These are phyloP conservation scores for Psammodynastes pulverulentus DNA, from an alignment of 2,113 vertebrate genomes.

Conservation along the genomic window DNA sequence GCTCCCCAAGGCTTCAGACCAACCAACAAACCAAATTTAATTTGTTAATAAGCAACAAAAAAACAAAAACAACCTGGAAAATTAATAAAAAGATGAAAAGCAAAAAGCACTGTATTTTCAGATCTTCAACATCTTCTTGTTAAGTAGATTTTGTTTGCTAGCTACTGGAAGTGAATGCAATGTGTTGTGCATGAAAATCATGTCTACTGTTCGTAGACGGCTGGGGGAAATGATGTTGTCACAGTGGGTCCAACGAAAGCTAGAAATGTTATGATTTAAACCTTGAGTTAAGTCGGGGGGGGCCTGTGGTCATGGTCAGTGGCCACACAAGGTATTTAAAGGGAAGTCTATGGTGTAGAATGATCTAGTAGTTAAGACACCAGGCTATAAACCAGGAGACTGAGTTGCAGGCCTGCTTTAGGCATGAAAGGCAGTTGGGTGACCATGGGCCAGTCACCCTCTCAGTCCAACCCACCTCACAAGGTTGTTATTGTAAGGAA, in stretches of 20 bases:
- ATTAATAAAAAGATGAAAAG: neutral
- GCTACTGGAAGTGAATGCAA: neutral
- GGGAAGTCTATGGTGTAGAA: neutral
- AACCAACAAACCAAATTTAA: neutral
- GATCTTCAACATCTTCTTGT: neutral
- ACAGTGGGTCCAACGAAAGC: neutral
- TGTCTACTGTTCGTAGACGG: neutral
- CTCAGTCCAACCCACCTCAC: neutral
- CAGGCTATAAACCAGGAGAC: neutral
- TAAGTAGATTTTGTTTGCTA: neutral
- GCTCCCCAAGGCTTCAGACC: neutral
- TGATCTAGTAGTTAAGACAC: neutral
- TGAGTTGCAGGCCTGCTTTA: neutral
- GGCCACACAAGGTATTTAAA: neutral
- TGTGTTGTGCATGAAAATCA: neutral
- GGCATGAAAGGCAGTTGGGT: neutral
- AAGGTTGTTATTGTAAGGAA: neutral
- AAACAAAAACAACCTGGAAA: neutral
- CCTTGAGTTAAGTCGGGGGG: neutral
- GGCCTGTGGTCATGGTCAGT: neutral
- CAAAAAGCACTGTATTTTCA: neutral
- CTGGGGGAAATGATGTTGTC: neutral
- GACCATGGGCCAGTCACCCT: neutral
- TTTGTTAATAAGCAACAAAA: neutral
- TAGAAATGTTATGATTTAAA: neutral